Evolutionary conservation across 2,888 invertebrate genomes (phyloP), one percentile per base, ranked within the genome.

Genomic region (Ethmia dodecea): DNA sequence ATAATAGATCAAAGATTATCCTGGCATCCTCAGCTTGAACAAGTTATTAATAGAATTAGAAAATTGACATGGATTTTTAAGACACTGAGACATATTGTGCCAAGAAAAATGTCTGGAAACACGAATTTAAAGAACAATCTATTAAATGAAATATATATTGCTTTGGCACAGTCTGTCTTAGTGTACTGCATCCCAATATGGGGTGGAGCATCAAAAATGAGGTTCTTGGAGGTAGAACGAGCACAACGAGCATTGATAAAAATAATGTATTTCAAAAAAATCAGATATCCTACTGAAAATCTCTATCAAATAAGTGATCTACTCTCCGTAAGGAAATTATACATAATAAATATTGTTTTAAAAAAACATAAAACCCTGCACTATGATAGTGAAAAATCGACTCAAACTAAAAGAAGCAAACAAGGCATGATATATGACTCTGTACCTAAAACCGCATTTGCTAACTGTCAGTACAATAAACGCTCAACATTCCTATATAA

Each of bases 31-130:
- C 43, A 43, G 5, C 20, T 43, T 5, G 37, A 40, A 25, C 13
- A 25, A 1, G 10, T 39, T 10, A 24, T 8, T 3, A 11, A 3
- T 4, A 31, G 35, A 26, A n/a, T 37, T 5, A 20, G 40, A 14
- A 43, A 43, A 33, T 8, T 43, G 0, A 37, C n/a, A 2, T 43
- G 33, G 30, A 28, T 35, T 10, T 38, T 36, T 25, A 43, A 43
- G 30, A 26, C 14, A 20, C 20, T 44, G 5, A 33, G 38, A 35
- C 29, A 42, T 13, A n/a, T 42, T 6, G 20, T 31, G 1, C 28
- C 33, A 16, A 20, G 28, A 28, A 31, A 11, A 4, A 6, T 9
- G 6, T 5, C 26, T 11, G 26, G 26, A 6, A 18, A 18, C 3
- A 3, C 3, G 18, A 6, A 18, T 18, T 6, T n/a, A 4, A 24